Base-by-base conservation (phyloP, 1,140 invertebrate species). In the Macrocentrus cingulum region DNA sequence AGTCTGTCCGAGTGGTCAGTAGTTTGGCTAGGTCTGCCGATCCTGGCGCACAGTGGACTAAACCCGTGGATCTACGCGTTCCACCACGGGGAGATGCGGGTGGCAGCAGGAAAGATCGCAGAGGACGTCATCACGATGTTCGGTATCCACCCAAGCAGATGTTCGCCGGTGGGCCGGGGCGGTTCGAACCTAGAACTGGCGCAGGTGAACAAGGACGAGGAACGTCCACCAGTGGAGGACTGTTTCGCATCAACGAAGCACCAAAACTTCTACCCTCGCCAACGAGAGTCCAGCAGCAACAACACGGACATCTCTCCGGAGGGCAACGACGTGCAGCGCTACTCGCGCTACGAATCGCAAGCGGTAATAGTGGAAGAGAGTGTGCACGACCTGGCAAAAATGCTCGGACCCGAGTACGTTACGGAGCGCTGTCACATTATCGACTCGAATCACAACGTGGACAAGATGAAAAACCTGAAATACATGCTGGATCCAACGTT, bases 61-160 rank as follows among this genome's bases (percentile, higher is more conserved):
- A 88, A 88, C 65, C 86, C 86, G 0, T 88, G 85, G 85, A 80
- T 88, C 7, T 88, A 88, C 63, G 86, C 85, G 0, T 88, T 85
- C 67, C 81, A 86, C 55, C 87, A 86, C 59, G 80, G 82, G 0
- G 86, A 88, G 63, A 83, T 88, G 65, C 79, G 85, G 15, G 66
- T 81, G 0, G 85, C 85, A 2, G 85, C 85, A 1, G 76, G 82
- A 1, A 79, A 83, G 44, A 82, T 86, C 4, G 70, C 84, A 0
- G 82, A 84, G 48, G 80, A 82, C 32, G 37, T 82, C 3, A 69
- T 83, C 0, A 71, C 71, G 0, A 56, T 76, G 1, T 68, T 83
- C 13, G 80, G 81, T 0, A 73, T 82, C 18, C 78, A 72, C 11
- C 74, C 75, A 9, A 76, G 70, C 15, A 70, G 73, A n/a, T 77